Conservation (phyloP, 2,113 vertebrate genomes). For the Sula dactylatra region DNA sequence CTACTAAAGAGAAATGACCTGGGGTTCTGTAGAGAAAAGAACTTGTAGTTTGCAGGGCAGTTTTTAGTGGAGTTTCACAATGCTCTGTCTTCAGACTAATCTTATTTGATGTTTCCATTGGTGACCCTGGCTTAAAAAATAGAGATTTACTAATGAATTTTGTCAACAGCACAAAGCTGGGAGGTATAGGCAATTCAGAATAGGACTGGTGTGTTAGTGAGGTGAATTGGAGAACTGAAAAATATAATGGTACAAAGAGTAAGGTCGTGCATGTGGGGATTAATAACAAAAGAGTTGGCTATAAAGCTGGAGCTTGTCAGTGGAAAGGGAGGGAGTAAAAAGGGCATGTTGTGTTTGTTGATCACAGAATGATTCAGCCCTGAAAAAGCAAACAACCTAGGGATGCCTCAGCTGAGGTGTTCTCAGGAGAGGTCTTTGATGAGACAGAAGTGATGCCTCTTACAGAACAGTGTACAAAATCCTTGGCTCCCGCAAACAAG, state of each 20-base stretch:
- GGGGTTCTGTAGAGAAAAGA: not conserved
- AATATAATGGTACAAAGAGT: not conserved
- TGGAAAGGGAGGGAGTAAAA: constrained; percentile 2
- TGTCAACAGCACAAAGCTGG: not conserved
- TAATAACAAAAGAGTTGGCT: not conserved
- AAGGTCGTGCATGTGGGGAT: not conserved
- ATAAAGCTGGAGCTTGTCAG: not conserved
- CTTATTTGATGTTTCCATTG: constrained; percentile 11
- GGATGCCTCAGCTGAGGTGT: not conserved
- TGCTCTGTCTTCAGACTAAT: not conserved
- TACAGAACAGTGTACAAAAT: not conserved
- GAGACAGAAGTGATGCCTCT: not conserved
- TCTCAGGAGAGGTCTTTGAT: not conserved
- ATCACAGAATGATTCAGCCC: not conserved
- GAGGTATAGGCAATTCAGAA: not conserved
- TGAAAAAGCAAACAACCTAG: not conserved
- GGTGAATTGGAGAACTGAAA: not conserved
- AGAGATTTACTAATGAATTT: not conserved
- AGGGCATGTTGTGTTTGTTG: not conserved
- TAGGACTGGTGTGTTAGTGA: not conserved
- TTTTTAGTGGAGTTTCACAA: not conserved
- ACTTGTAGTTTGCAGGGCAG: not conserved
- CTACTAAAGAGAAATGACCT: constrained; percentile 19
- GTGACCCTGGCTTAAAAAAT: constrained; percentile 14
- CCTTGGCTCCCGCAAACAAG: not conserved